Percentiles rank a stretch among this genome's conserved stretches.
These are phyloP conservation scores for Epinotia brunnichana DNA, from an alignment of 2,888 invertebrate species.

Conservation along the genomic window DNA sequence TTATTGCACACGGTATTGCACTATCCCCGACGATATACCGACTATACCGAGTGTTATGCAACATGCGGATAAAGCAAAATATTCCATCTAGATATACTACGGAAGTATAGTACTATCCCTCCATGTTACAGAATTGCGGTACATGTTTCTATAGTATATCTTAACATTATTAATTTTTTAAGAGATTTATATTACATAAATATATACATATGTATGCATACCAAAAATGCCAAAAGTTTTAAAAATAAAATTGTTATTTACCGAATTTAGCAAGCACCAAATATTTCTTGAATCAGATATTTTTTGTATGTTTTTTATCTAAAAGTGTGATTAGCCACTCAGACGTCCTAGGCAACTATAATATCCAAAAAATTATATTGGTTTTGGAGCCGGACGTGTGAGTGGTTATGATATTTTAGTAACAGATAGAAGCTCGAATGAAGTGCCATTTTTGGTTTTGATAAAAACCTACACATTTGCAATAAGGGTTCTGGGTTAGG, in stretches of 20 bases:
- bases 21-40: too few relatives aligned
- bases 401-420: background rate
- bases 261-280: constrained; percentile 22
- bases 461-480: background rate
- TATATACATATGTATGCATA: background rate
- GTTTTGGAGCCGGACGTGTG: too few relatives aligned
- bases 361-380: too few relatives aligned
- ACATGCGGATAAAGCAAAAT: background rate
- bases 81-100: background rate
- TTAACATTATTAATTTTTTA: too few relatives aligned
- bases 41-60: background rate
- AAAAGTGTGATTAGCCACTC: background rate
- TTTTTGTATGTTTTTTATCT: background rate
- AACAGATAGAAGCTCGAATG: constrained; percentile 7
- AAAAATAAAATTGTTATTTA: background rate
- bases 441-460: constrained; percentile 28
- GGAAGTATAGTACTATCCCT: background rate
- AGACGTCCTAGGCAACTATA: too few relatives aligned
- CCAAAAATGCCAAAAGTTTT: background rate
- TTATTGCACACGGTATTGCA: too few relatives aligned
- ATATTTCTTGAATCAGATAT: background rate
- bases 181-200: too few relatives aligned
- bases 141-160: too few relatives aligned
- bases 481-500: constrained; percentile 26
- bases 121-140: too few relatives aligned